Conservation (phyloP, 2,888 invertebrate species). For the Autographa gamma region DNA sequence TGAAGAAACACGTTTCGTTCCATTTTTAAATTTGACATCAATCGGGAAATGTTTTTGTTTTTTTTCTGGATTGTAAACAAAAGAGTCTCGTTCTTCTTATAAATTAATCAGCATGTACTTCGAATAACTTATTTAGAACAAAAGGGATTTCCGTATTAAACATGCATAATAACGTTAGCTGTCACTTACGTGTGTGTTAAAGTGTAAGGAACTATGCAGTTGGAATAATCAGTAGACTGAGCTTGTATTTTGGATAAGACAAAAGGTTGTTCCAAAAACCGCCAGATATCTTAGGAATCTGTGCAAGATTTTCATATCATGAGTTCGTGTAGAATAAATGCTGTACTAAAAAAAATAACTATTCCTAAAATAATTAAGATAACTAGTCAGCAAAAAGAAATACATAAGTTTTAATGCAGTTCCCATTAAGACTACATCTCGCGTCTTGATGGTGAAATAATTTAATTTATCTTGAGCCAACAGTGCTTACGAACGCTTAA, state of each 20-base stretch:
- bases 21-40: slow-evolving; percentile 30
- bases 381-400: slow-evolving; percentile 11
- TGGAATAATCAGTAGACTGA: not conserved
- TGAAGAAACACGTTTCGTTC: slow-evolving; percentile 27
- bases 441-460: slow-evolving; percentile 41
- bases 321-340: no score
- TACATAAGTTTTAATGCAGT: slow-evolving; percentile 3
- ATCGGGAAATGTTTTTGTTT: slow-evolving; percentile 13
- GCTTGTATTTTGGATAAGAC: no score
- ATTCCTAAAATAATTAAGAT: no score
- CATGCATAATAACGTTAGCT: not conserved
- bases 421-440: slow-evolving; percentile 37
- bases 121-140: not conserved
- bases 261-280: no score
- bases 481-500: slow-evolving; percentile 53
- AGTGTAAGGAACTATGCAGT: no score
- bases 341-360: no score
- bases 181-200: not conserved
- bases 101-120: not conserved
- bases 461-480: slow-evolving; percentile 53
- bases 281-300: no score
- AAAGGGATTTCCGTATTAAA: not conserved
- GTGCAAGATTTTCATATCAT: no score
- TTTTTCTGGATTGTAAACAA: slow-evolving; percentile 30
- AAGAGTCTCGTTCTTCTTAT: slow-evolving; percentile 7